A percentile compares a stretch with the other conserved stretches of the same genome.
Evolutionary conservation across 2,888 invertebrate genomes (phyloP).

Genomic region (Dichetophora obliterata): DNA sequence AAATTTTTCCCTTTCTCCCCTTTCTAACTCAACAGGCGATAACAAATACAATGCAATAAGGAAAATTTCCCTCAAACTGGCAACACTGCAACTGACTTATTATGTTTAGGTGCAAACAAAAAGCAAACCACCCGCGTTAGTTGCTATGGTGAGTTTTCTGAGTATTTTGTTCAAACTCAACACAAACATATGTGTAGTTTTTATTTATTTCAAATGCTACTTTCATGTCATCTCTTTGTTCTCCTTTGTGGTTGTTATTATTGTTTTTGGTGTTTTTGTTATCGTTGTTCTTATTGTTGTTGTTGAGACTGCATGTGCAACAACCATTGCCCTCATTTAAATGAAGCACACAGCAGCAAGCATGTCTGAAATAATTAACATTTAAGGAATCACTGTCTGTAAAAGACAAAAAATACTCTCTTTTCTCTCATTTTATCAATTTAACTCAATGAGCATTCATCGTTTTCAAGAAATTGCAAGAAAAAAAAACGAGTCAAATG

Average conservation of each 20-base stretch:
- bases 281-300: not conserved
- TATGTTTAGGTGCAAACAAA: too few species aligned
- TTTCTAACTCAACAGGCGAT: too few species aligned
- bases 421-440: not conserved
- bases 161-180: too few species aligned
- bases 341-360: not conserved
- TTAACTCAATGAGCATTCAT: not conserved
- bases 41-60: too few species aligned
- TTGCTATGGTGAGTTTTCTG: not conserved
- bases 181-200: not conserved
- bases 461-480: not conserved
- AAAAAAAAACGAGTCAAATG: not conserved
- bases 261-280: not conserved
- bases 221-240: not conserved
- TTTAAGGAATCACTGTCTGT: not conserved
- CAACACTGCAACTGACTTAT: too few species aligned
- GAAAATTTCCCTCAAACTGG: too few species aligned
- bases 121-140: too few species aligned
- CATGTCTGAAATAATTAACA: too few species aligned
- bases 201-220: not conserved
- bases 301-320: not conserved
- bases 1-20: too few species aligned
- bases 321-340: constrained; percentile 1
- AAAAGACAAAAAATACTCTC: not conserved
- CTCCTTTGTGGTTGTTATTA: not conserved